phyloP scores from a whole-genome alignment of 37 sponge, comb jelly and placozoan species.

The Halichondria panicea region DNA sequence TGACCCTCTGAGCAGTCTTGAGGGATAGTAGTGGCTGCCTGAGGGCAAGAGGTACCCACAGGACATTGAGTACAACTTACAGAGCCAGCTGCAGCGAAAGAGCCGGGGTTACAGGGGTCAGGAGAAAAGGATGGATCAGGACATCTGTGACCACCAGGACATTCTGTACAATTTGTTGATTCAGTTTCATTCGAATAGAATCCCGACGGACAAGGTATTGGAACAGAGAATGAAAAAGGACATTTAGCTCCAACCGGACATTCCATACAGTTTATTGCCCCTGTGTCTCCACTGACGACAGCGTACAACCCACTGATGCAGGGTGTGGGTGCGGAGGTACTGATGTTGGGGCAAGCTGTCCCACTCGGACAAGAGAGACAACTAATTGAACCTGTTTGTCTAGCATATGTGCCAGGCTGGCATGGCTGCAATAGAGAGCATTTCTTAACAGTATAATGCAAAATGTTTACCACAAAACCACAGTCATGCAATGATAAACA shows the following conservation, averaged over 20 bases:
- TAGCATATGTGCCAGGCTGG: background rate
- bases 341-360: background rate
- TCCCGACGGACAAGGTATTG: background rate
- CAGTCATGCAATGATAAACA: too few species aligned
- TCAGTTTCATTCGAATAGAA: background rate
- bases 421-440: background rate
- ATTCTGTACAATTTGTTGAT: background rate
- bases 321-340: background rate
- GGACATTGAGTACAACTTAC: background rate
- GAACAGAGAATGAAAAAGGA: background rate
- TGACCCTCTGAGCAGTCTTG: background rate
- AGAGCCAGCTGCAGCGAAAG: background rate
- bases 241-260: background rate
- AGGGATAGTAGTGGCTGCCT: background rate
- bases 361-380: background rate
- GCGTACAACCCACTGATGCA: background rate
- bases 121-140: background rate
- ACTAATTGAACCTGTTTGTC: background rate
- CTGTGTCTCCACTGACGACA: background rate
- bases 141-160: conserved; percentile 1
- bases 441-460: too few species aligned
- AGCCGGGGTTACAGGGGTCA: background rate
- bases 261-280: background rate
- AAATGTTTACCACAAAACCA: too few species aligned
- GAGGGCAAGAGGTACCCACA: background rate